Evolutionary conservation across 2,113 vertebrate species (phyloP).

Genomic region (Perca schrenkii): DNA sequence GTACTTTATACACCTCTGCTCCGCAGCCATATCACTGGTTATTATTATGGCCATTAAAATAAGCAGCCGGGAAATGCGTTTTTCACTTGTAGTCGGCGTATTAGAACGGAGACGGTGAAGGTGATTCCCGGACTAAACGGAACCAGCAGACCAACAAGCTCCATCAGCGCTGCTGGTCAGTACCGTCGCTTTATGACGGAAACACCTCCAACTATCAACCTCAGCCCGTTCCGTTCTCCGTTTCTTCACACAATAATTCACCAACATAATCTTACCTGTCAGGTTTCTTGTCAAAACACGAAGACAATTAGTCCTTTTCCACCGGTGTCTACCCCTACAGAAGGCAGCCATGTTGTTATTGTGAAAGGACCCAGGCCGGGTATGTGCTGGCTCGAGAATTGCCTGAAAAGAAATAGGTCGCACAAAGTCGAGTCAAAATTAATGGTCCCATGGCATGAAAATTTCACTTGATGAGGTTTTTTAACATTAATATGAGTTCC

Average conservation of each 20-base stretch:
- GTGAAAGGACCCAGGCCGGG: conserved; percentile 67
- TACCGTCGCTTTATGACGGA: neutral
- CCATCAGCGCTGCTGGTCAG: neutral
- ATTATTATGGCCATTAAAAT: no score
- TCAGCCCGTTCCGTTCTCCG: accelerated
- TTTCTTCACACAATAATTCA: accelerated
- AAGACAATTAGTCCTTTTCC: conserved; percentile 62
- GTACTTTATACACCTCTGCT: no score
- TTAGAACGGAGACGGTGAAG: no score
- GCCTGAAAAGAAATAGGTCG: conserved; percentile 70
- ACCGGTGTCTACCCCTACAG: conserved; percentile 70
- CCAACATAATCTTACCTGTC: conserved; percentile 67
- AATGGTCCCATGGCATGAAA: no score
- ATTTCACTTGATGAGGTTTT: no score
- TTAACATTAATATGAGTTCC: no score
- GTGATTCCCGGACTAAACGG: neutral
- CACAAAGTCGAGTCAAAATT: neutral
- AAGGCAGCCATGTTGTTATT: conserved; percentile 83
- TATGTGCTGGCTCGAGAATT: conserved; percentile 29
- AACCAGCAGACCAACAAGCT: neutral
- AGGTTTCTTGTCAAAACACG: conserved; percentile 63
- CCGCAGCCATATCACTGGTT: no score
- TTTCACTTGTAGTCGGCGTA: neutral
- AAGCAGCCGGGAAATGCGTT: no score
- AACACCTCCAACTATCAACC: neutral